Base-by-base conservation (phyloP, 2,888 invertebrate species). In the Salpingus planirostris region DNA sequence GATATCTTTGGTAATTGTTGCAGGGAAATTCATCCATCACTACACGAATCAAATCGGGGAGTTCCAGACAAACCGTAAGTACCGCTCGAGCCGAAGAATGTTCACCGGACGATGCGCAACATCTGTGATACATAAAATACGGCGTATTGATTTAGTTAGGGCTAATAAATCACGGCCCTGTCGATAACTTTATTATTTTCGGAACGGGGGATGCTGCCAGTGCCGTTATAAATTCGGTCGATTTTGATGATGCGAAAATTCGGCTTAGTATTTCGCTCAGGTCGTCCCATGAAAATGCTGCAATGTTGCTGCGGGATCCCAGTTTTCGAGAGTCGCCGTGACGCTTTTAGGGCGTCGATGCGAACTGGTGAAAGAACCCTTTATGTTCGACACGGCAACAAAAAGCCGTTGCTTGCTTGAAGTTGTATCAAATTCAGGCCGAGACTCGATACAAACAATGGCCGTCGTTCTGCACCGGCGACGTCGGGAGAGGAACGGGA, bases 21-120 rank as follows among this genome's bases (percentile, higher is more conserved):
- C 52, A 62, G 60, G 59, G 36, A 58, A 57, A 53, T 53, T 54
- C 55, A 55, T 59, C 55, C 59, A 57, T 55, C 58, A 59, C 44
- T 55, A 57, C 44, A 45, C 50, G 39, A 57, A 55, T 41, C 62
- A 58, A 47, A 49, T 50, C 22, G 57, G 53, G 27, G 59, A 59
- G 40, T 54, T 54, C 36, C 58, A 57, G 40, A 53, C 56, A 42
- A 60, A 54, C 54, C 59, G 60, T 61, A 53, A 60, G 62, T 60
- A 52, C n/a, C n/a, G n/a, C n/a, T n/a, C n/a, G n/a, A n/a, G n/a
- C n/a, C n/a, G n/a, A n/a, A n/a, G n/a, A n/a, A n/a, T n/a, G n/a
- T n/a, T n/a, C n/a, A n/a, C n/a, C n/a, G n/a, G n/a, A n/a, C n/a
- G n/a, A 18, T 18, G 18, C 18, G 8, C 18, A 18, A 23, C 12